Evolutionary conservation across 2,888 invertebrate species (phyloP), one percentile per base, ranked within the genome.

Genomic region (Uloborus plumipes): DNA sequence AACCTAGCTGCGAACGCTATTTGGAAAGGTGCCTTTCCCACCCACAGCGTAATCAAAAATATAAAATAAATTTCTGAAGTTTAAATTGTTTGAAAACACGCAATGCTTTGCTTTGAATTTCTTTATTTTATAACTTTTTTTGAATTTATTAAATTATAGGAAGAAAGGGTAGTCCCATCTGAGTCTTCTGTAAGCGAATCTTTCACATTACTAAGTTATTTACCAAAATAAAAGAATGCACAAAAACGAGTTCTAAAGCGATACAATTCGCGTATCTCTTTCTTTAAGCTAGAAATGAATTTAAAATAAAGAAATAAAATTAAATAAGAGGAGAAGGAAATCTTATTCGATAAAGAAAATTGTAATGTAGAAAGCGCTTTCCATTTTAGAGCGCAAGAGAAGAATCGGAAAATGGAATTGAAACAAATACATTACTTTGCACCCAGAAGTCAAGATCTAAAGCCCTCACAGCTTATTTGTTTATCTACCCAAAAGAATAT

Each of bases 371-470:
- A 76, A 31, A 72, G 22, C 47, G 18, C 47, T 3, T n/a, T 18
- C 49, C 51, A n/a, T 20, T 65, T 47, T 65, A 26, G 26, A 16
- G 51, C 51, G 59, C 20, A 49, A 47, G 55, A 53, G 55, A 71
- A 49, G 61, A 73, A 73, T 73, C 64, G 80, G 80, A 69, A 81
- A 81, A 80, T 70, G 80, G 69, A 74, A 81, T 74, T 81, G 80
- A 74, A 81, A 64, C 76, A 82, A 82, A 82, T 75, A 69, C 81
- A 82, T 82, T 76, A 82, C 76, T 82, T 82, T 82, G 75, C 81
- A 76, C 81, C 81, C 81, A 76, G 81, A 76, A 71, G 81, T 82
- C 75, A 82, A 59, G 67, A 71, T 61, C 55, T 22, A 53, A 65
- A 39, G 72, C 72, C 67, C 72, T 73, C 67, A 71, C 74, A 69